Evolutionary conservation across 1,140 invertebrate species (phyloP).

Genomic region (Bombus waltoni): DNA sequence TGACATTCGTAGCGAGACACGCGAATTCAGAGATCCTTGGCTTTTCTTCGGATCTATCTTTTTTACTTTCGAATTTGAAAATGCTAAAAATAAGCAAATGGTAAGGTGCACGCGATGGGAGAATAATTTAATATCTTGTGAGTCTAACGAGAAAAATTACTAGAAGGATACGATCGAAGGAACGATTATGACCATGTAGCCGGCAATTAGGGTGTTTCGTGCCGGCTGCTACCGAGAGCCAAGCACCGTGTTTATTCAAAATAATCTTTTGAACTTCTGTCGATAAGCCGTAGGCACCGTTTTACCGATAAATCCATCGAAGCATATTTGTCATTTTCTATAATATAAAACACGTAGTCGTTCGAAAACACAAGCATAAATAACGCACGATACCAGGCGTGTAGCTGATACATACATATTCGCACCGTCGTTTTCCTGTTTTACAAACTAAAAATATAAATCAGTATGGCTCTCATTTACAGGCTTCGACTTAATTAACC

Average conservation of each 20-base stretch:
- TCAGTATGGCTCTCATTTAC: no score
- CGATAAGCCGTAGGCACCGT: neutral
- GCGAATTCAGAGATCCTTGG: neutral
- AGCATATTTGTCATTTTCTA: neutral
- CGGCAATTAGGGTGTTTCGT: slow-evolving; percentile 30
- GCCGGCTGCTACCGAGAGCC: neutral
- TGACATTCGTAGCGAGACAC: no score
- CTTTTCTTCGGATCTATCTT: neutral
- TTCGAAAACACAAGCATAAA: neutral
- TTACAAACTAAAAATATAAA: no score
- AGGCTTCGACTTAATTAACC: no score
- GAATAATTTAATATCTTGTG: slow-evolving; percentile 27
- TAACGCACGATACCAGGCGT: neutral
- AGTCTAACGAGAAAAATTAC: slow-evolving; percentile 26
- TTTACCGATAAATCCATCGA: neutral
- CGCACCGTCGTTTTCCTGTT: no score
- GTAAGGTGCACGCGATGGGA: neutral
- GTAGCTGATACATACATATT: neutral
- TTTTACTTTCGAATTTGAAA: neutral
- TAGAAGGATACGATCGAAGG: slow-evolving; percentile 8
- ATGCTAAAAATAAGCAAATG: neutral
- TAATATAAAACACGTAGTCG: neutral
- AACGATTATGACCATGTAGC: slow-evolving; percentile 9
- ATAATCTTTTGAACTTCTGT: slow-evolving; percentile 24
- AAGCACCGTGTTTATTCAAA: slow-evolving; percentile 18